Conservation (phyloP, 1,140 invertebrate genomes). For the Megalonaias nervosa region DNA sequence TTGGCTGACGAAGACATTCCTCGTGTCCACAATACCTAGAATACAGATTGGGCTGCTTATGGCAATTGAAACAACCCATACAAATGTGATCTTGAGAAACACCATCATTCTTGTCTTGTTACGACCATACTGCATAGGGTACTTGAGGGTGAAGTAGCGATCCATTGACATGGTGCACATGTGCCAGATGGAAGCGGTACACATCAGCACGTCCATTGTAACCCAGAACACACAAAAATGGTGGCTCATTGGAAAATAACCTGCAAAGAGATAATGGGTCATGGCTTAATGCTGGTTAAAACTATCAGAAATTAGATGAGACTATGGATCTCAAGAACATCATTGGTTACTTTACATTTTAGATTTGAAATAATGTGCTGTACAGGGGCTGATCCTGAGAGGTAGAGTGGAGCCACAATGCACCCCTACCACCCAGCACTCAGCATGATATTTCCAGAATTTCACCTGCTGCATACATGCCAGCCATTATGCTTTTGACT, state of each 20-base stretch:
- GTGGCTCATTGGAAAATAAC: slow-evolving; percentile 91
- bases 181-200: slow-evolving; percentile 95
- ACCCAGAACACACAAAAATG: slow-evolving; percentile 94
- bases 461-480: too few relatives aligned
- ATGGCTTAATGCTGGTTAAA: not conserved
- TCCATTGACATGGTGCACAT: slow-evolving; percentile 97
- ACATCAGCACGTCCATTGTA: slow-evolving; percentile 94
- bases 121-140: slow-evolving; percentile 80
- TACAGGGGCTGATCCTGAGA: too few relatives aligned
- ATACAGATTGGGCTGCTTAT: slow-evolving; percentile 90
- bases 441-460: too few relatives aligned
- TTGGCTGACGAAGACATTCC: slow-evolving; percentile 67
- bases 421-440: too few relatives aligned
- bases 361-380: not conserved
- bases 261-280: slow-evolving; percentile 74
- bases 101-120: slow-evolving; percentile 90
- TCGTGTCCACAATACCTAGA: slow-evolving; percentile 80
- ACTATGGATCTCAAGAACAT: too few relatives aligned
- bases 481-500: too few relatives aligned
- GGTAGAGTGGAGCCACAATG: too few relatives aligned
- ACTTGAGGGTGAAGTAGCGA: slow-evolving; percentile 74
- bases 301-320: too few relatives aligned
- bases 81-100: slow-evolving; percentile 90
- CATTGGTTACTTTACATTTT: not conserved
- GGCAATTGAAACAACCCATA: slow-evolving; percentile 90